Evolutionary conservation across 1,140 invertebrate species (phyloP).

Genomic region (Papilio polytes): DNA sequence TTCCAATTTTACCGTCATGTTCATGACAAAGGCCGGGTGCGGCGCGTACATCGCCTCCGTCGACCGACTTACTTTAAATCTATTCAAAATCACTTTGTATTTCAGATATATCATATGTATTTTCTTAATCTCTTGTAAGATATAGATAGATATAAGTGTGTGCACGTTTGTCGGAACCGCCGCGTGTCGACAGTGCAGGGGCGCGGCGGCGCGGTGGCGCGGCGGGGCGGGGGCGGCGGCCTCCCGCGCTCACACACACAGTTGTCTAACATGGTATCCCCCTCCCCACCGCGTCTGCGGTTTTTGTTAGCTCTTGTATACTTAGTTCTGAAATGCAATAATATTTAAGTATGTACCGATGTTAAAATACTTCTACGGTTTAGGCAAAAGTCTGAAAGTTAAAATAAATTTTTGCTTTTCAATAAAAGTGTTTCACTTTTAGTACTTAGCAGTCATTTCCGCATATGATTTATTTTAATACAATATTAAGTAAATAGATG

Average conservation of each 20-base stretch:
- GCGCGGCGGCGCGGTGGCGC: no score
- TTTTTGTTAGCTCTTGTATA: constrained; percentile 27
- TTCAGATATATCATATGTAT: constrained; percentile 29
- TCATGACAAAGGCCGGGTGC: constrained; percentile 4
- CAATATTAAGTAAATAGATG: no score
- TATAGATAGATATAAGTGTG: constrained; percentile 18
- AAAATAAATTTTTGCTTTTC: constrained; percentile 78
- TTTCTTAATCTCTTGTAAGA: constrained; percentile 36
- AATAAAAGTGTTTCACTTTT: constrained; percentile 49
- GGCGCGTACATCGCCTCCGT: not conserved
- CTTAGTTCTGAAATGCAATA: constrained; percentile 59
- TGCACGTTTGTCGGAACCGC: not conserved
- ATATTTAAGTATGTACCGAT: constrained; percentile 73
- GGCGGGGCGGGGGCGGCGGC: no score
- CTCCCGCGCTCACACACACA: no score
- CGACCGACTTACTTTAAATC: not conserved
- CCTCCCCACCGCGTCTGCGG: not conserved
- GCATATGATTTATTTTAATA: not conserved
- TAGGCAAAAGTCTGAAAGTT: constrained; percentile 77
- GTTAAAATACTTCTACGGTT: constrained; percentile 72
- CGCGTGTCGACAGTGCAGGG: not conserved
- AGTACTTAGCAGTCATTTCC: not conserved
- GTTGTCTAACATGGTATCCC: not conserved
- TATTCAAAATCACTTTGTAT: constrained; percentile 31
- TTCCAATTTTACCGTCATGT: constrained; percentile 38